Base-by-base conservation (phyloP, 2,113 vertebrate genomes). In the Lates calcarifer region DNA sequence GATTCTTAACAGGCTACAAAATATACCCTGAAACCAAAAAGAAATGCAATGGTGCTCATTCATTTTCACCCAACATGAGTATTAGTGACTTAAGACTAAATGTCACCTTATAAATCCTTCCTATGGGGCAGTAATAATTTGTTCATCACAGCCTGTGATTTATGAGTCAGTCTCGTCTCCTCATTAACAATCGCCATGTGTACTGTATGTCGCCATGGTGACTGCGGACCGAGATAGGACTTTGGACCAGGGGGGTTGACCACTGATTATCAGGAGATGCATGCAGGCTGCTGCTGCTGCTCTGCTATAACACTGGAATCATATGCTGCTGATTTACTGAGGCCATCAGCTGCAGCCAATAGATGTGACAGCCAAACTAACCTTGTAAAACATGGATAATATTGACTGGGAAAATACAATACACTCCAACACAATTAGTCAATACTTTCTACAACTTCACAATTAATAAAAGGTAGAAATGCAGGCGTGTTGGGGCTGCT, bases 191-290 rank as follows among this genome's bases (percentile, higher is more conserved):
- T 49, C 61, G 31, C 51, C 29, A 43, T 67, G 79, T 84, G 64
- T 71, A 77, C 35, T 13, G n/a, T 60, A 39, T 1, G 5, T 91
- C 60, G 33, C 91, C 84, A 90, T 90, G 66, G 87, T 41, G 65
- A 91, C 81, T 24, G 31, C 22, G 61, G 61, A 63, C 51, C 26
- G 33, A 79, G 64, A 53, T 7, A 39, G 79, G 74, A 91, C 86
- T 91, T 90, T 90, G 87, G 78, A 85, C 83, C 15, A 6, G 28
- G n/a, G 77, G 77, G 64, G n/a, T n/a, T 47, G 67, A 85, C 65
- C 18, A 17, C 69, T 18, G 61, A 47, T 77, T 75, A 83, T 84
- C 75, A 87, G 68, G 68, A 81, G 82, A 86, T 60, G 63, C 24
- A 71, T 49, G 28, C 61, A 33, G 28, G 64, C 67, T 51, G 61